Percentiles rank a stretch among this genome's conserved stretches.
Evolutionary conservation across 2,113 vertebrate species (phyloP).

Genomic region (Microcebus tavaratra): DNA sequence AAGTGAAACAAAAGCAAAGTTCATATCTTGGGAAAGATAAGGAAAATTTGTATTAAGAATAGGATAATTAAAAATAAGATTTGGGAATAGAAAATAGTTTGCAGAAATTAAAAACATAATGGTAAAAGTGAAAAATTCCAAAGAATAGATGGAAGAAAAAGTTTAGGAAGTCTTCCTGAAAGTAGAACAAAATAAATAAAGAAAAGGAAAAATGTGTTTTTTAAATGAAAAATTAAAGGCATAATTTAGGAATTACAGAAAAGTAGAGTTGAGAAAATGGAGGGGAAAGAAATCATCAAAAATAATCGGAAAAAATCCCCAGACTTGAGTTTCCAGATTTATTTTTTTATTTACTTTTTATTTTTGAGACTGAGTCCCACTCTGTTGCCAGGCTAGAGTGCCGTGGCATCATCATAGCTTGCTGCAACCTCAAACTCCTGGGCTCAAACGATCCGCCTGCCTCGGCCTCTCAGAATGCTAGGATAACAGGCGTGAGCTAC

Average conservation of each 20-base stretch:
- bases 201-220: background rate
- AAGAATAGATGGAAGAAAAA: background rate
- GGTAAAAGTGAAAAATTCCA: background rate
- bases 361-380: too few species aligned
- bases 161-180: background rate
- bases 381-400: too few species aligned
- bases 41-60: background rate
- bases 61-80: background rate
- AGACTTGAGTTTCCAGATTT: background rate
- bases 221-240: background rate
- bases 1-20: background rate
- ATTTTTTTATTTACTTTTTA: too few species aligned
- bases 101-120: background rate
- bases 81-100: background rate
- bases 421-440: too few species aligned
- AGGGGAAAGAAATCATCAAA: background rate
- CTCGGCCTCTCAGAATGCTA: too few species aligned
- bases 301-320: background rate
- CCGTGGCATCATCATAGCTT: too few species aligned
- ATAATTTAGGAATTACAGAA: background rate
- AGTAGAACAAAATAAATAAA: background rate
- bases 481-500: too few species aligned
- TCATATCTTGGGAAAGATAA: background rate
- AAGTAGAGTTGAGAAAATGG: background rate
- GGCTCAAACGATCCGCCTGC: too few species aligned